Evolutionary conservation across 2,113 vertebrate species (phyloP).

Genomic region (Pelmatolapia mariae): DNA sequence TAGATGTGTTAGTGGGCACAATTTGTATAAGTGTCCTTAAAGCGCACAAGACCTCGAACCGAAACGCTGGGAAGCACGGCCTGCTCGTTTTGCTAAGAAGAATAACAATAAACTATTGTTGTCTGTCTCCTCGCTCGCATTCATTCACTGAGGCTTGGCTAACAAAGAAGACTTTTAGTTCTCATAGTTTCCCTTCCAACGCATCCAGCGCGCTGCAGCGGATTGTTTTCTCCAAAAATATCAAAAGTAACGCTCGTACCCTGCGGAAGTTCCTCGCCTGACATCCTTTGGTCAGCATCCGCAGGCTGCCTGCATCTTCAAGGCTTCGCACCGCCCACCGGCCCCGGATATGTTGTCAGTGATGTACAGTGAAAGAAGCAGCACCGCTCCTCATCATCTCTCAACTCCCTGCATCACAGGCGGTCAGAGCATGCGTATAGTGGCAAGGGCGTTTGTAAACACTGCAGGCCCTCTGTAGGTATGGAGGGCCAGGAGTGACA

Average conservation of each 20-base stretch:
- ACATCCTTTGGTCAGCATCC: slow-evolving; percentile 8
- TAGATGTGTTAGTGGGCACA: background rate
- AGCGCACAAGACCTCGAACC: background rate
- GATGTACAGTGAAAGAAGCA: background rate
- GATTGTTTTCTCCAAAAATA: background rate
- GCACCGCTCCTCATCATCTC: background rate
- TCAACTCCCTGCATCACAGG: background rate
- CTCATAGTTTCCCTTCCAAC: background rate
- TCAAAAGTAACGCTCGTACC: background rate
- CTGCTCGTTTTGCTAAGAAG: background rate
- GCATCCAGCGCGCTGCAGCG: background rate
- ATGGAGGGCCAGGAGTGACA: background rate
- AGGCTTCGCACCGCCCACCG: slow-evolving; percentile 18
- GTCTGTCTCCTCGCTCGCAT: background rate
- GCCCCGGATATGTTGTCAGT: background rate
- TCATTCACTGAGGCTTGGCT: background rate
- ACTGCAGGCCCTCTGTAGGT: background rate
- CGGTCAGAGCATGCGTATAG: background rate
- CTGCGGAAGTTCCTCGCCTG: background rate
- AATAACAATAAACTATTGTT: background rate
- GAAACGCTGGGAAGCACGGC: background rate
- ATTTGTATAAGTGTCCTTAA: background rate
- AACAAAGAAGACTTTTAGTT: slow-evolving; percentile 19
- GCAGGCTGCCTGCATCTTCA: background rate
- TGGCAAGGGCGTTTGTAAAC: background rate